These are phyloP conservation scores for Sphaeramia orbicularis DNA, from an alignment of 2,797 vertebrate species.

Conservation along the genomic window DNA sequence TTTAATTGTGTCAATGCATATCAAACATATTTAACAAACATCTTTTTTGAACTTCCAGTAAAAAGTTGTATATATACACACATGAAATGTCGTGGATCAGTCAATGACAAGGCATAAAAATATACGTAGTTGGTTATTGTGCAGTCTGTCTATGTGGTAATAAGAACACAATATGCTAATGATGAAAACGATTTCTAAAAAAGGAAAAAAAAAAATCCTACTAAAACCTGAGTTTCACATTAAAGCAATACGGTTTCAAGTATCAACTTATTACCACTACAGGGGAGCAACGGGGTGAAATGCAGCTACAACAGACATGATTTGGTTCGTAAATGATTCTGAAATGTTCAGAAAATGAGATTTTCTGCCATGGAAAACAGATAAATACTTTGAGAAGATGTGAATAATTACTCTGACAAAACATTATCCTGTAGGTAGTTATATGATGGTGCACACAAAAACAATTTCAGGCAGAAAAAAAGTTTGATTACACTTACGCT, in stretches of 20 bases:
- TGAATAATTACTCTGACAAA: slow-evolving; percentile 59
- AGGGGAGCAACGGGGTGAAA: slow-evolving; percentile 80
- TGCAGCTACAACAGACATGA: slow-evolving; percentile 78
- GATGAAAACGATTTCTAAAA: slow-evolving; percentile 69
- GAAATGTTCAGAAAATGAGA: slow-evolving; percentile 77
- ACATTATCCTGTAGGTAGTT: slow-evolving; percentile 61
- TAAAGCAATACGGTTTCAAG: slow-evolving; percentile 87
- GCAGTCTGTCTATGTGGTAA: slow-evolving; percentile 58
- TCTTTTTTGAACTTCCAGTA: slow-evolving; percentile 65
- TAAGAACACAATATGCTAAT: slow-evolving; percentile 58
- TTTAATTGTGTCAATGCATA: slow-evolving; percentile 80
- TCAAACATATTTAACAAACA: slow-evolving; percentile 79
- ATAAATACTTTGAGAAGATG: slow-evolving; percentile 59
- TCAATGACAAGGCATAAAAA: slow-evolving; percentile 70
- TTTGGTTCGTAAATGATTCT: slow-evolving; percentile 74
- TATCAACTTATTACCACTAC: slow-evolving; percentile 86
- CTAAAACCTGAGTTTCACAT: slow-evolving; percentile 90
- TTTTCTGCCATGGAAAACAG: slow-evolving; percentile 65
- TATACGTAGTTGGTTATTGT: slow-evolving; percentile 65
- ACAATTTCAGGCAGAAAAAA: slow-evolving; percentile 66
- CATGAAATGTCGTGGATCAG: slow-evolving; percentile 58
- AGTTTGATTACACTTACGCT: slow-evolving; percentile 59
- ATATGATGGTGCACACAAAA: slow-evolving; percentile 61
- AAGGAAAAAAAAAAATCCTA: slow-evolving; percentile 69
- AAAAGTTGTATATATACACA: slow-evolving; percentile 70